Base-by-base conservation (phyloP, 2,113 vertebrate species). In the Vulpes ferrilata region DNA sequence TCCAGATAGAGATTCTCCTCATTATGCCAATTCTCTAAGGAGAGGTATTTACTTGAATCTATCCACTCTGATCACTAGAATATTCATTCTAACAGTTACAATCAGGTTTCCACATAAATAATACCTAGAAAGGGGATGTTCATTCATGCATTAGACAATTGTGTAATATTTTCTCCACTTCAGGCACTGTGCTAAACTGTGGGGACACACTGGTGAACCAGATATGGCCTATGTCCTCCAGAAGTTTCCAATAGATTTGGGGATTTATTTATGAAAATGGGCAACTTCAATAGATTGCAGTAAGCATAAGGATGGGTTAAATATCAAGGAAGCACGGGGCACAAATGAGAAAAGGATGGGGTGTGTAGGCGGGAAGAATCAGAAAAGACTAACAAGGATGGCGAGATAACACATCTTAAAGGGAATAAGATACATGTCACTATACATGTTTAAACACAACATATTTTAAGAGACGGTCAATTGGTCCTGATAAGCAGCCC, bases 1-100 rank as follows among this genome's bases (percentile, higher is more conserved):
- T 11, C 27, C 23, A 97, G 94, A 51, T 11, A 96, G 87, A 93
- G 94, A 96, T 97, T 88, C 85, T 78, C 30, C 83, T 81, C 53
- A 32, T 91, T 95, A 81, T 64, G 60, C 87, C 9, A 88, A 19
- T 88, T 95, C 62, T 97, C 51, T 59, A 91, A 55, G 57, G 32
- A 62, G n/a, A 30, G 20, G 30, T n/a, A 89, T 92, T 95, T 88
- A 51, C 90, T 73, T 88, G 65, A 80, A 73, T 90, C 69, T 60
- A 60, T 62, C 57, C 6, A 51, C 22, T 93, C 15, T 35, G 9
- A 65, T 93, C n/a, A 62, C 51, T 59, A 89, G 65, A 71, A 78
- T 65, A 83, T 48, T 92, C 71, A 62, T 80, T 69, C 69, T 57
- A 89, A 60, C 74, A 69, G 59, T 79, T 20, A 74, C 2, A 17